These are phyloP conservation scores for Drosophila pandora DNA, from an alignment of 1,140 invertebrate species.

Conservation along the genomic window DNA sequence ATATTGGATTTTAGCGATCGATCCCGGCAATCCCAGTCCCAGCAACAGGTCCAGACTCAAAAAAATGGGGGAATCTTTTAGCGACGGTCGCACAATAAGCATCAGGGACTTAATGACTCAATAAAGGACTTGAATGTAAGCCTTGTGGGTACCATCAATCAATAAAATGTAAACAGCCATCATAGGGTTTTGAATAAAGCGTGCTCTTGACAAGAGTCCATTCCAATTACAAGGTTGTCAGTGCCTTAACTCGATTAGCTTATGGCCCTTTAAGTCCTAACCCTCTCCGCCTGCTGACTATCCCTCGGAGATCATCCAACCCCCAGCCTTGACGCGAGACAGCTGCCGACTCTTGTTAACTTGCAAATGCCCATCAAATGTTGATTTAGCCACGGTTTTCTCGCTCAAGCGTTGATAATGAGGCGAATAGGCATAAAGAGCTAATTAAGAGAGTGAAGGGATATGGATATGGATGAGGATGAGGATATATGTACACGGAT, in stretches of 20 bases:
- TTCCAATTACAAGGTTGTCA: conserved; percentile 5
- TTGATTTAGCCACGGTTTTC: conserved; percentile 69
- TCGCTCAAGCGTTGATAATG: conserved; percentile 66
- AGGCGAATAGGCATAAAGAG: conserved; percentile 36
- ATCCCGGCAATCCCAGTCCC: too few relatives aligned
- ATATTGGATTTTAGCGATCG: too few relatives aligned
- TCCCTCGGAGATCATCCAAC: background rate
- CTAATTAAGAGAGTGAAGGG: conserved; percentile 35
- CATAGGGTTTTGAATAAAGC: background rate
- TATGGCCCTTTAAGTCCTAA: background rate
- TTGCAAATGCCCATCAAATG: conserved; percentile 69
- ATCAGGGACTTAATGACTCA: background rate
- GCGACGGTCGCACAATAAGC: too few relatives aligned
- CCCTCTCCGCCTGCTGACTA: background rate
- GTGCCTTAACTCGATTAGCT: conserved; percentile 10
- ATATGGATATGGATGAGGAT: background rate
- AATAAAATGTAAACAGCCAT: background rate
- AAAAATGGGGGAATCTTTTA: too few relatives aligned
- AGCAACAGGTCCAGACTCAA: too few relatives aligned
- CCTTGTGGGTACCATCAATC: background rate
- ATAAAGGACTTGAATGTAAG: background rate
- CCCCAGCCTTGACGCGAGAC: conserved; percentile 12
- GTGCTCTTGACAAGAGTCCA: background rate
- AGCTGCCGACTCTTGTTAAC: conserved; percentile 49
- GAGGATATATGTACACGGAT: background rate